Evolutionary conservation across 1,140 invertebrate genomes (phyloP), one percentile per base, ranked within the genome.

Genomic region (Trachelipus rathkii): DNA sequence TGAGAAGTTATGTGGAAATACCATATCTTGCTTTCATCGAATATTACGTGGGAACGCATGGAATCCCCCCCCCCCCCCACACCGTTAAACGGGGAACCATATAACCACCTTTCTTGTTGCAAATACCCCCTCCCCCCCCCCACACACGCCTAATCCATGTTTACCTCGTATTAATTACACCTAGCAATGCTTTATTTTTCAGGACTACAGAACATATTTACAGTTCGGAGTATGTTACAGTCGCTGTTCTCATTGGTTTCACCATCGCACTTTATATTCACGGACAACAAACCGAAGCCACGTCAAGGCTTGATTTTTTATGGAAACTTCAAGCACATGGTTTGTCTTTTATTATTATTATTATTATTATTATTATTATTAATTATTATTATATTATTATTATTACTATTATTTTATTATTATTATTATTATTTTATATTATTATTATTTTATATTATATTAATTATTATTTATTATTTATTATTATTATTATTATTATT

Each of bases 251-350:
- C 4, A 53, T 90, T 0, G 88, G 89, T 8, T 91, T 93, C 79
- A 87, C 91, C 10, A 84, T 93, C 15, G 89, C 92, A 0, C 86
- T 95, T 68, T 89, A 93, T 78, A 88, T 95, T 68, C 95, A 97
- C 84, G 92, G 92, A 1, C 92, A 94, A 81, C 94, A 96, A 85
- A 93, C 91, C 0, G 94, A 95, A 85, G 91, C 92, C 71, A 95
- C 93, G 0, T 93, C 93, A 83, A 85, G 92, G 24, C 86, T 97
- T 67, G 95, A 96, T 85, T 96, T 96, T 83, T 89, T 97, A 45
- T 97, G 95, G 95, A 96, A 96, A 86, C 86, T 95, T 43, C 94
- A 96, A 86, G 93, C 93, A 15, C 93, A 91, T 76, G 91, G 91
- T 92, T 84, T 83, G 78, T 21, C 45, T 21, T 11, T n/a, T 13